Evolutionary conservation across 2,113 vertebrate genomes (phyloP).

Genomic region (Scophthalmus maximus): DNA sequence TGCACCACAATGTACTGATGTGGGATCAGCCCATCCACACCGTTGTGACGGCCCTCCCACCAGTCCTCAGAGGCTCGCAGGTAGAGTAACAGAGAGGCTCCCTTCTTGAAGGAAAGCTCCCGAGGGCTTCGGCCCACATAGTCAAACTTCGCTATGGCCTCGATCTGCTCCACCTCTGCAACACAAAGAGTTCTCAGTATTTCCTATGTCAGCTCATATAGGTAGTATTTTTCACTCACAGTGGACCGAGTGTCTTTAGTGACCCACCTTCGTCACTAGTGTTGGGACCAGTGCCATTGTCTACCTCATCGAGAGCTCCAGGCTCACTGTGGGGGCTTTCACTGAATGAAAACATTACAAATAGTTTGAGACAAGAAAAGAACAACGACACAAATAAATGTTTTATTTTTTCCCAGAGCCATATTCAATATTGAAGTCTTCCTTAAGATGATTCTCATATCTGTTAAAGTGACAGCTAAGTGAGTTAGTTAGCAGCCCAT

Average conservation of each 20-base stretch:
- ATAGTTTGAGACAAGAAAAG: background rate
- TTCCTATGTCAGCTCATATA: background rate
- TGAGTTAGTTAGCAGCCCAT: no score
- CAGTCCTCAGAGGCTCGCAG: slow-evolving; percentile 94
- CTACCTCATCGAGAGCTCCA: slow-evolving; percentile 92
- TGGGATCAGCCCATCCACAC: slow-evolving; percentile 93
- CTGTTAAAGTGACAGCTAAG: no score
- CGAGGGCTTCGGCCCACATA: slow-evolving; percentile 91
- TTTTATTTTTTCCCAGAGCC: background rate
- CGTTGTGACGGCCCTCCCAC: slow-evolving; percentile 97
- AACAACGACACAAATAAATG: background rate
- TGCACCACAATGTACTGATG: slow-evolving; percentile 98
- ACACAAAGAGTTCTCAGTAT: slow-evolving; percentile 22
- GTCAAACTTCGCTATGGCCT: slow-evolving; percentile 96
- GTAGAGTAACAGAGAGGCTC: slow-evolving; percentile 93
- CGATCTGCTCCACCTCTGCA: slow-evolving; percentile 93
- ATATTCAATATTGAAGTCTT: background rate
- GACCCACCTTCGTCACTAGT: slow-evolving; percentile 94
- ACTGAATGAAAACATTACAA: slow-evolving; percentile 75
- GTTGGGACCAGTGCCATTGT: slow-evolving; percentile 94
- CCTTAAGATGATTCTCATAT: background rate
- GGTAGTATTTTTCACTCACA: no score
- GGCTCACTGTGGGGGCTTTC: slow-evolving; percentile 97
- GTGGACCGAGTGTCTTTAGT: slow-evolving; percentile 8
- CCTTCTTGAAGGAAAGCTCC: slow-evolving; percentile 97